These are phyloP conservation scores for Melipona bicolor DNA, from an alignment of 2,888 invertebrate genomes.

Conservation along the genomic window DNA sequence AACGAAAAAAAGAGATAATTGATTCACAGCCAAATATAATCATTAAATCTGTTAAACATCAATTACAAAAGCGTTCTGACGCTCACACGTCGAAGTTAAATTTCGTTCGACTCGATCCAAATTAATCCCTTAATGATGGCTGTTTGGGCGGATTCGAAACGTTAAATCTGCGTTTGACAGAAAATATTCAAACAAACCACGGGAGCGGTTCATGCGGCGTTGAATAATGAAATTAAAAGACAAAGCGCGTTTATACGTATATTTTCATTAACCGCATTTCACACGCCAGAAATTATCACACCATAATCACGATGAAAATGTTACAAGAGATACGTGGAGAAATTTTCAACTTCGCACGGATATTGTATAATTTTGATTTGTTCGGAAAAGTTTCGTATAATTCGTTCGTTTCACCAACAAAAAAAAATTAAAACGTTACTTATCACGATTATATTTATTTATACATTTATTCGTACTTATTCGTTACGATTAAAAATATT, in stretches of 20 bases:
- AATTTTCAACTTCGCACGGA: not conserved
- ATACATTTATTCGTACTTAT: too few relatives aligned
- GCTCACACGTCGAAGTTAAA: not conserved
- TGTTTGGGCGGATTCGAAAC: not conserved
- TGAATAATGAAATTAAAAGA: too few relatives aligned
- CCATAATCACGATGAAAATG: not conserved
- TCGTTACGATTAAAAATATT: too few relatives aligned
- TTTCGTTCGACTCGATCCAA: not conserved
- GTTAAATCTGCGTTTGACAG: not conserved
- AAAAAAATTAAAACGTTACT: too few relatives aligned
- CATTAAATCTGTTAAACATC: not conserved
- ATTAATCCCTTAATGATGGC: not conserved
- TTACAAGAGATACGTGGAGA: too few relatives aligned
- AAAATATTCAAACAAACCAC: not conserved
- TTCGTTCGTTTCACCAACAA: too few relatives aligned
- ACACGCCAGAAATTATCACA: not conserved
- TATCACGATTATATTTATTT: too few relatives aligned
- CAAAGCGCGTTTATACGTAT: not conserved
- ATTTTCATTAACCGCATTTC: not conserved
- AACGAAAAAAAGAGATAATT: too few relatives aligned
- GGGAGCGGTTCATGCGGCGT: too few relatives aligned
- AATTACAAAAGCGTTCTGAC: not conserved
- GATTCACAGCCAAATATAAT: not conserved
- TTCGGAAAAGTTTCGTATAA: too few relatives aligned
- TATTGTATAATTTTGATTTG: not conserved